phyloP scores from a whole-genome alignment of 2,888 invertebrate species.

The Acronicta alni region DNA sequence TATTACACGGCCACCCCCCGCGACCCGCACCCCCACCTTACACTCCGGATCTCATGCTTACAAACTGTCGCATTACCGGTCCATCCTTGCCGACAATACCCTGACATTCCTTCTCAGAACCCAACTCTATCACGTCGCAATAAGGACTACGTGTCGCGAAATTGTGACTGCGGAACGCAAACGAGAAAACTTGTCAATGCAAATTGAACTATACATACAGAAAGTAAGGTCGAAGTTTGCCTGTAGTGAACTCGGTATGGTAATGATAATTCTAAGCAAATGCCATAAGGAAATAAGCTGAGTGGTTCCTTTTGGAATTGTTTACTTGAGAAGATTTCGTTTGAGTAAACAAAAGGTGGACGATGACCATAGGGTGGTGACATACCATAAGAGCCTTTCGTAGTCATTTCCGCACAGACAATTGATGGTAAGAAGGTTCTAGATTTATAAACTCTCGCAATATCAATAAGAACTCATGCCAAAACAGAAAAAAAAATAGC shows the following conservation, averaged over 20 bases:
- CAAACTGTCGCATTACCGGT: constrained; percentile 88
- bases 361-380: constrained; percentile 55
- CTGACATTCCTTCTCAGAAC: constrained; percentile 64
- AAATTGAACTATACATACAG: constrained; percentile 69
- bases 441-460: constrained; percentile 1
- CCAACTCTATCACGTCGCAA: constrained; percentile 63
- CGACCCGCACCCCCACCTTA: constrained; percentile 60
- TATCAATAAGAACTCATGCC: not conserved
- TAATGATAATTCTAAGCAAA: constrained; percentile 85
- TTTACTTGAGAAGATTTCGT: constrained; percentile 67
- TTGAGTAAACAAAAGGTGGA: constrained; percentile 61
- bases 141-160: constrained; percentile 59
- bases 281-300: constrained; percentile 80
- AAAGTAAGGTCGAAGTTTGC: constrained; percentile 63
- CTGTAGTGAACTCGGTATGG: constrained; percentile 64
- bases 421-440: constrained; percentile 13
- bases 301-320: constrained; percentile 74
- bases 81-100: constrained; percentile 79
- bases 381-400: constrained; percentile 25
- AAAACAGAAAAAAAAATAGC: not conserved
- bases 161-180: constrained; percentile 56
- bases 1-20: constrained; percentile 66
- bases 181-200: constrained; percentile 55
- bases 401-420: constrained; percentile 6
- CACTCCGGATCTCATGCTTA: constrained; percentile 86